Conservation (phyloP, 2,888 invertebrate species). For the Lamellibrachia satsuma region DNA sequence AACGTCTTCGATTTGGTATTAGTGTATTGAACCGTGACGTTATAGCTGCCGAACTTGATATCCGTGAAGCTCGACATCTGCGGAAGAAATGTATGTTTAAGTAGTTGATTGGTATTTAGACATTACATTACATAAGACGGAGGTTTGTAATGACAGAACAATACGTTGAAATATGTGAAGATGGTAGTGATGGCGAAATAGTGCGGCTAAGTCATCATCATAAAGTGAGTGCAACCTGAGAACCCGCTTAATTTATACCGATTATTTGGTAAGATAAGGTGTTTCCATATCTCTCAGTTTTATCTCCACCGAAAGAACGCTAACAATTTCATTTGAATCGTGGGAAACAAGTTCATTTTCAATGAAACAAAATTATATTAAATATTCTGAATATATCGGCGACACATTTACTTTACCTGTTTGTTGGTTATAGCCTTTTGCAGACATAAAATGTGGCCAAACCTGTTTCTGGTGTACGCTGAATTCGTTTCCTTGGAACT, state of each 20-base stretch:
- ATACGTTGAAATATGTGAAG: too few relatives aligned
- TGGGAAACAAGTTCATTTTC: not conserved
- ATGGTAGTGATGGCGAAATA: too few relatives aligned
- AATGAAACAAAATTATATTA: not conserved
- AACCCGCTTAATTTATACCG: too few relatives aligned
- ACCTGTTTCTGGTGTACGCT: not conserved
- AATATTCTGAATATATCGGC: not conserved
- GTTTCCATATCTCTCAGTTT: too few relatives aligned
- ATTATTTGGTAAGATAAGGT: too few relatives aligned
- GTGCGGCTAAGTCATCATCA: too few relatives aligned
- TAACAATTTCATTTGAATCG: too few relatives aligned
- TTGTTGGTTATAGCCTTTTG: not conserved
- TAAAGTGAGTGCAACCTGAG: too few relatives aligned
- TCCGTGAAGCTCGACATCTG: not conserved
- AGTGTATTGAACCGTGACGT: not conserved
- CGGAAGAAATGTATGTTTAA: not conserved
- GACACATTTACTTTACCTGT: too few relatives aligned
- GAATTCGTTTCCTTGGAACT: not conserved
- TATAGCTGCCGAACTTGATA: not conserved
- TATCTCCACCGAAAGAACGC: too few relatives aligned
- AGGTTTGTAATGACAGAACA: too few relatives aligned
- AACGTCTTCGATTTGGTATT: not conserved
- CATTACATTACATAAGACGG: too few relatives aligned
- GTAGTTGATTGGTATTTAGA: not conserved
- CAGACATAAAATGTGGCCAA: not conserved